These are phyloP conservation scores for Psettodes erumei DNA, from an alignment of 2,113 vertebrate genomes.

Conservation along the genomic window DNA sequence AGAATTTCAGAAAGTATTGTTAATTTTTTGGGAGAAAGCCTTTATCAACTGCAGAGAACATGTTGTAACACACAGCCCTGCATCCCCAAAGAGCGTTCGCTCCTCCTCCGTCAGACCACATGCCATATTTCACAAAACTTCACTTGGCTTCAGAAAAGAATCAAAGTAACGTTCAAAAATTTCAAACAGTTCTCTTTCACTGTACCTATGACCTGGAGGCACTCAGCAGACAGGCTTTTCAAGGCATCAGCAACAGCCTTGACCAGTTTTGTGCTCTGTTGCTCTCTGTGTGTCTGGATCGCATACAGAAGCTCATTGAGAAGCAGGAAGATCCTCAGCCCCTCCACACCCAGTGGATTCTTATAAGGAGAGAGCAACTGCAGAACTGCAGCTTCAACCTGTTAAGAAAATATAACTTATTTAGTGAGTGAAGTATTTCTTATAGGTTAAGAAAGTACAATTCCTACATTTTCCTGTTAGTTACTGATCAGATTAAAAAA, in stretches of 20 bases:
- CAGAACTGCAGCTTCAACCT: slow-evolving; percentile 52
- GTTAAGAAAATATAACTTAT: no score
- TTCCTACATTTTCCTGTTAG: not conserved
- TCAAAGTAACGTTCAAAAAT: no score
- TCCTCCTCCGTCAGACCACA: no score
- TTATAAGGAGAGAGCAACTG: slow-evolving; percentile 29
- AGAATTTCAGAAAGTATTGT: no score
- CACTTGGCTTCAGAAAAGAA: no score
- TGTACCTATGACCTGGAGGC: slow-evolving; percentile 68
- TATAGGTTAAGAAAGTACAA: not conserved
- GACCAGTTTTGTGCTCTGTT: slow-evolving; percentile 14
- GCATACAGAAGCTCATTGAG: slow-evolving; percentile 64
- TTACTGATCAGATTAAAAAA: no score
- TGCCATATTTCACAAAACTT: not conserved
- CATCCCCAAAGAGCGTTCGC: no score
- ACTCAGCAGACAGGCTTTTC: slow-evolving; percentile 40
- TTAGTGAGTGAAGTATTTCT: not conserved
- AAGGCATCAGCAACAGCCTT: slow-evolving; percentile 47
- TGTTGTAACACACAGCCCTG: no score
- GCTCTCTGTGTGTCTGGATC: slow-evolving; percentile 17
- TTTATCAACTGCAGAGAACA: no score
- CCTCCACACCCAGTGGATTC: slow-evolving; percentile 54
- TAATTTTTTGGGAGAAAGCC: no score
- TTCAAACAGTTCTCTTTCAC: not conserved
- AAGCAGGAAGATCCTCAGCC: slow-evolving; percentile 68